Base-by-base conservation (phyloP, 2,888 invertebrate species). In the Tiliacea aurago region DNA sequence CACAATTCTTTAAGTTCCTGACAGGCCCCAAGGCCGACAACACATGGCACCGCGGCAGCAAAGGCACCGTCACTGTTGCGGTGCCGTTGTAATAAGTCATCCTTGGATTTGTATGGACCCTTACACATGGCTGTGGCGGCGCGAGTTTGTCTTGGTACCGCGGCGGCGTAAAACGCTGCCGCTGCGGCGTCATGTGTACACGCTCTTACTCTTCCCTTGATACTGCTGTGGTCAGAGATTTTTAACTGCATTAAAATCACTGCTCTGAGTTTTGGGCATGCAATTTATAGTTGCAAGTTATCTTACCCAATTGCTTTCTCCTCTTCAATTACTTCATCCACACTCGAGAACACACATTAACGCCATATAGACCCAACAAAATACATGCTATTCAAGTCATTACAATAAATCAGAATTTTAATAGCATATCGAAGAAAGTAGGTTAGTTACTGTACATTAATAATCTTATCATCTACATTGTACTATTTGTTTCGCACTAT, bases 401-500 rank as follows among this genome's bases (percentile, higher is more conserved):
- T 72, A 73, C n/a, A 43, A 55, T 62, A 61, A 61, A 77, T 61
- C 56, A 15, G 41, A 49, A n/a, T 55, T 66, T 43, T 74, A 66
- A 66, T 61, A 73, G 70, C 43, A 33, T 41, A 61, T 45, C 55
- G 55, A 58, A 47, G 75, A 62, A 81, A 79, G 67, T 83, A 68
- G 80, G 80, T 82, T 74, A 77, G 76, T 80, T 77, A 67, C 73
- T 82, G 73, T 67, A 71, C 56, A 64, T 53, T 69, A 53, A 78
- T 80, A 84, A 83, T 83, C 73, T 80, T 71, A 73, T 84, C 74
- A 77, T 72, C 62, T 68, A 66, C 80, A 77, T 69, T 77, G 59
- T 74, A 74, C 28, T 76, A 70, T 83, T 81, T 78, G 83, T 83
- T 79, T 80, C 72, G 64, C 70, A 37, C 70, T 76, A 74, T 82